Conservation (phyloP, 2,797 vertebrate genomes). For the Halcyon badia region DNA sequence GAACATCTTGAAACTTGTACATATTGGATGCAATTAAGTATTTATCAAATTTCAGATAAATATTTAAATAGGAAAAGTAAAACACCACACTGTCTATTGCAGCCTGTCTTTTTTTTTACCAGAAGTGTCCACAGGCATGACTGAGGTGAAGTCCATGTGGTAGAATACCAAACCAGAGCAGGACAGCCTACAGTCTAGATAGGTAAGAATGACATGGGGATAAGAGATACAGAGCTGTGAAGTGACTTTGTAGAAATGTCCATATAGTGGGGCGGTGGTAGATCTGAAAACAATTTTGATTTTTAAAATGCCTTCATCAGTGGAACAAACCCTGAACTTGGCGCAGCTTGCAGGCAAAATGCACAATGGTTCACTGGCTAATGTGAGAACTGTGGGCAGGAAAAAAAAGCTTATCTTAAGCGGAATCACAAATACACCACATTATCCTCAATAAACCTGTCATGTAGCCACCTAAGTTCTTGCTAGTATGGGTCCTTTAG, state of each 20-base stretch:
- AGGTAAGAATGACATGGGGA: neutral
- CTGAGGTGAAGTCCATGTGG: neutral
- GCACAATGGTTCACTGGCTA: neutral
- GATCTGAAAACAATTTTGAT: neutral
- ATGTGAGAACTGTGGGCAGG: neutral
- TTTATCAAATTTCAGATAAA: neutral
- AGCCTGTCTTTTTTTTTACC: neutral
- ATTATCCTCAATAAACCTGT: neutral
- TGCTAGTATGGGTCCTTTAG: neutral
- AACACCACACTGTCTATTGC: neutral
- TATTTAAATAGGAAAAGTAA: neutral
- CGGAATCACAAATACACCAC: neutral
- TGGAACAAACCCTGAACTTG: neutral
- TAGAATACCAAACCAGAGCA: neutral
- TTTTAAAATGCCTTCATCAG: neutral
- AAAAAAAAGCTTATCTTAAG: rapidly evolving
- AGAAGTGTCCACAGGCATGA: neutral
- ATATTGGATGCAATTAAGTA: neutral
- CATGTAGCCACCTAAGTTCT: neutral
- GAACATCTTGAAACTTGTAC: neutral
- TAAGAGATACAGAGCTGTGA: neutral
- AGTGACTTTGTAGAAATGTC: neutral
- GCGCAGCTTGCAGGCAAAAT: neutral
- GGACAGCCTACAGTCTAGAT: neutral
- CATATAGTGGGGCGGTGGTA: neutral